Conservation (phyloP, 37 sponge, comb jelly and placozoan genomes). For the Eunapius fragilis region DNA sequence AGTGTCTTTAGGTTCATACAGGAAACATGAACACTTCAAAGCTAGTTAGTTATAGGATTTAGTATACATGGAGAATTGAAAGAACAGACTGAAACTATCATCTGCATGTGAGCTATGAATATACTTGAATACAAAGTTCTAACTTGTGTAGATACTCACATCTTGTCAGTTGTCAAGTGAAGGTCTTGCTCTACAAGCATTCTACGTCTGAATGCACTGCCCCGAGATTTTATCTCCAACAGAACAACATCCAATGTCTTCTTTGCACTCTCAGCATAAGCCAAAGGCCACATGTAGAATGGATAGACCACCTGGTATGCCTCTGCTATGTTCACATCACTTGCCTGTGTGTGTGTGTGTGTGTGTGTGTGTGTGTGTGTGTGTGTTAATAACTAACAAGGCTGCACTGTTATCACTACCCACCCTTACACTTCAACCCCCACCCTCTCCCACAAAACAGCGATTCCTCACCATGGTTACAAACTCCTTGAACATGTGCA, state of each 20-base stretch:
- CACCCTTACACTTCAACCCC: conserved; percentile 16
- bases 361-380: conserved; percentile 5
- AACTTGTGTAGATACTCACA: neutral
- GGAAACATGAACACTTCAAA: too few species aligned
- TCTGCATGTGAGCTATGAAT: too few species aligned
- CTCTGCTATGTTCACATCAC: conserved; percentile 25
- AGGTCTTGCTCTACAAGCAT: conserved; percentile 38
- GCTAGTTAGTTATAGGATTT: too few species aligned
- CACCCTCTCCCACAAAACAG: neutral
- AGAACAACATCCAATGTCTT: conserved; percentile 68
- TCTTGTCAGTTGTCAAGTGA: neutral
- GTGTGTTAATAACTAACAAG: too few species aligned
- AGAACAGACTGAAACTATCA: too few species aligned
- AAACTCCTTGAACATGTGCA: conserved; percentile 74
- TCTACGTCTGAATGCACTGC: conserved; percentile 27
- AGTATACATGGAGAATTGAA: too few species aligned
- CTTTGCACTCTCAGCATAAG: conserved; percentile 70
- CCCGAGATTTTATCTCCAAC: conserved; percentile 55
- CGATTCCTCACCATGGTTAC: conserved; percentile 62
- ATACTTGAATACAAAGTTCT: too few species aligned
- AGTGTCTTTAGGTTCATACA: too few species aligned
- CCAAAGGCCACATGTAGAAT: conserved; percentile 88
- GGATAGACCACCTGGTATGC: conserved; percentile 78
- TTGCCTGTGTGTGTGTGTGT: conserved; percentile 4
- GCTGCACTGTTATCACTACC: too few species aligned